These are phyloP conservation scores for Sceliomorpha sp. DNA, from an alignment of 2,888 invertebrate species.

Conservation along the genomic window DNA sequence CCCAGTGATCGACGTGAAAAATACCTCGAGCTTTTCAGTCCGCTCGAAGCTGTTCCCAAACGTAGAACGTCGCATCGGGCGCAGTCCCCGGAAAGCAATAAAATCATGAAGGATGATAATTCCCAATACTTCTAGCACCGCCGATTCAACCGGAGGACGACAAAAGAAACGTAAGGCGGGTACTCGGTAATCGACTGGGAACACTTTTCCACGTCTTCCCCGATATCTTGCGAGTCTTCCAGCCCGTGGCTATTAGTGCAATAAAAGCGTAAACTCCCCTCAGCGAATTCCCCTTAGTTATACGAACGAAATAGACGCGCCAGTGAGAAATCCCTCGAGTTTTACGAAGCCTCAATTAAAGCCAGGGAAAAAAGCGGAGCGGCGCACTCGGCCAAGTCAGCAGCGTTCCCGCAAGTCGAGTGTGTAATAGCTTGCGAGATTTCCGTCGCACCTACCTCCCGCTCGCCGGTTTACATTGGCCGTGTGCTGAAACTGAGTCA, in stretches of 20 bases:
- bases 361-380: constrained; percentile 63
- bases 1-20: too few relatives aligned
- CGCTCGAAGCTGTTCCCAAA: too few relatives aligned
- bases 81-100: too few relatives aligned
- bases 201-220: constrained; percentile 29
- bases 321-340: constrained; percentile 63
- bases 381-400: constrained; percentile 63
- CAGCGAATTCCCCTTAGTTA: constrained; percentile 57
- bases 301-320: constrained; percentile 59
- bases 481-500: constrained; percentile 40
- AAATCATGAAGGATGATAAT: constrained; percentile 32
- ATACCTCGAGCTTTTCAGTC: too few relatives aligned
- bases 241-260: constrained; percentile 56
- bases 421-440: constrained; percentile 54
- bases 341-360: constrained; percentile 72
- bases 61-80: too few relatives aligned
- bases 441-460: constrained; percentile 49
- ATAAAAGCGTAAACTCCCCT: constrained; percentile 72
- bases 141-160: constrained; percentile 30
- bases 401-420: constrained; percentile 58
- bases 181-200: constrained; percentile 38
- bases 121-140: constrained; percentile 38
- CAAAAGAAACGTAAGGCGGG: constrained; percentile 11
- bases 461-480: constrained; percentile 47
- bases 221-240: constrained; percentile 35